Evolutionary conservation across 2,888 invertebrate genomes (phyloP).

Genomic region (Limnephilus rhombicus): DNA sequence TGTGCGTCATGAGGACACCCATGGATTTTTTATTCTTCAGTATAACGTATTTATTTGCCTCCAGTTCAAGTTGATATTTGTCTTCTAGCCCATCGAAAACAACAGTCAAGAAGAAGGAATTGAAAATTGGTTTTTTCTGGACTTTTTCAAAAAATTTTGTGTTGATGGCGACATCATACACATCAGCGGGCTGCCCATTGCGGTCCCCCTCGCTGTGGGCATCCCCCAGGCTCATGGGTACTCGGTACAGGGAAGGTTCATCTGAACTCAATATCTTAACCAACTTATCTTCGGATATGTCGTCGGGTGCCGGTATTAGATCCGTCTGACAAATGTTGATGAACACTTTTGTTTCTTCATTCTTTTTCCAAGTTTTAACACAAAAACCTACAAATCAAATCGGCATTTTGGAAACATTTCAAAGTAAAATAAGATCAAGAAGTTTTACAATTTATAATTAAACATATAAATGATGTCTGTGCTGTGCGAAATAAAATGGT

Average conservation of each 20-base stretch:
- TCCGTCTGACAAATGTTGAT: slow-evolving; percentile 91
- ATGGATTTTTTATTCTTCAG: slow-evolving; percentile 86
- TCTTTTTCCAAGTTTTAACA: slow-evolving; percentile 84
- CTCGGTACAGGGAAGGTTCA: slow-evolving; percentile 84
- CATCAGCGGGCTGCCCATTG: slow-evolving; percentile 83
- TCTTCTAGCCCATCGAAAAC: slow-evolving; percentile 88
- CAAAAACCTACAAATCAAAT: slow-evolving; percentile 81
- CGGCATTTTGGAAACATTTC: background rate
- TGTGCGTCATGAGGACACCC: slow-evolving; percentile 85
- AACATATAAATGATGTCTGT: background rate
- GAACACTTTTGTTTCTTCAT: slow-evolving; percentile 86
- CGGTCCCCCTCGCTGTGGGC: slow-evolving; percentile 88
- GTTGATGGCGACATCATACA: slow-evolving; percentile 91
- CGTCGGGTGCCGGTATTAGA: slow-evolving; percentile 85
- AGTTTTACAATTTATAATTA: background rate
- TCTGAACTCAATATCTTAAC: slow-evolving; percentile 82
- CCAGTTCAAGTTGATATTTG: slow-evolving; percentile 86
- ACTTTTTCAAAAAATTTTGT: slow-evolving; percentile 87
- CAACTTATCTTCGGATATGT: slow-evolving; percentile 85
- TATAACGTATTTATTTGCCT: slow-evolving; percentile 81
- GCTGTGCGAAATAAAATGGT: background rate
- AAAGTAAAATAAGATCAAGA: background rate
- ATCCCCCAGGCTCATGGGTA: slow-evolving; percentile 95
- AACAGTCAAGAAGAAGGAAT: slow-evolving; percentile 88
- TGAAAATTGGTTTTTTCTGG: slow-evolving; percentile 83